Percentiles rank a stretch among this genome's conserved stretches.
phyloP scores from a whole-genome alignment of 2,113 vertebrate genomes.

The Phrynocephalus versicolor region DNA sequence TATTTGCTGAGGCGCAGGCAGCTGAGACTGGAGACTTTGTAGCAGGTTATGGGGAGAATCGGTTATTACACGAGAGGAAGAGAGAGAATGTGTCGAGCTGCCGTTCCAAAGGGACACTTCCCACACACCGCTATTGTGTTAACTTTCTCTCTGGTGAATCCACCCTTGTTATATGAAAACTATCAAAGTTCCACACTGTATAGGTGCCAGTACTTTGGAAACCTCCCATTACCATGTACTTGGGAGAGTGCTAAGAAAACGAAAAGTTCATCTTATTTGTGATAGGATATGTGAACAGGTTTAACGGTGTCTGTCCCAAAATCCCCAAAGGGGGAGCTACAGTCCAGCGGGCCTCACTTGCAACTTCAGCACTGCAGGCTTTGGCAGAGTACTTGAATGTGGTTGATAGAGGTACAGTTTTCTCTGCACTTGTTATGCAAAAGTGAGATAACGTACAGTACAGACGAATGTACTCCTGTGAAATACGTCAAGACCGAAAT shows the following conservation, averaged over 20 bases:
- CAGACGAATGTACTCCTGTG: conserved; percentile 66
- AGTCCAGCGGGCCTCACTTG: conserved; percentile 68
- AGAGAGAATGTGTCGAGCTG: neutral
- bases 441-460: conserved; percentile 53
- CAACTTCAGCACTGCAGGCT: conserved; percentile 65
- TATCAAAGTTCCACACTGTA: conserved; percentile 36
- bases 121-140: conserved; percentile 34
- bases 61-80: conserved; percentile 27
- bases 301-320: conserved; percentile 31
- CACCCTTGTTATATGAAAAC: conserved; percentile 40
- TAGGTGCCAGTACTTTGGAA: neutral
- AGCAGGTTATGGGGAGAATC: neutral
- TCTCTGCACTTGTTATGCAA: conserved; percentile 74
- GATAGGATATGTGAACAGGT: conserved; percentile 42
- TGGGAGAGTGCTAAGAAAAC: conserved; percentile 39
- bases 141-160: conserved; percentile 37
- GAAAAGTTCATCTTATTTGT: conserved; percentile 6
- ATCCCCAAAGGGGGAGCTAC: conserved; percentile 41
- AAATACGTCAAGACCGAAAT: conserved; percentile 75
- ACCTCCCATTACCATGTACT: conserved; percentile 31
- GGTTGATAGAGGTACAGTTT: conserved; percentile 62
- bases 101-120: conserved; percentile 6
- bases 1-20: neutral
- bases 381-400: conserved; percentile 83
- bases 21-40: neutral